Conservation (phyloP, 2,113 vertebrate species). For the Zeus faber region DNA sequence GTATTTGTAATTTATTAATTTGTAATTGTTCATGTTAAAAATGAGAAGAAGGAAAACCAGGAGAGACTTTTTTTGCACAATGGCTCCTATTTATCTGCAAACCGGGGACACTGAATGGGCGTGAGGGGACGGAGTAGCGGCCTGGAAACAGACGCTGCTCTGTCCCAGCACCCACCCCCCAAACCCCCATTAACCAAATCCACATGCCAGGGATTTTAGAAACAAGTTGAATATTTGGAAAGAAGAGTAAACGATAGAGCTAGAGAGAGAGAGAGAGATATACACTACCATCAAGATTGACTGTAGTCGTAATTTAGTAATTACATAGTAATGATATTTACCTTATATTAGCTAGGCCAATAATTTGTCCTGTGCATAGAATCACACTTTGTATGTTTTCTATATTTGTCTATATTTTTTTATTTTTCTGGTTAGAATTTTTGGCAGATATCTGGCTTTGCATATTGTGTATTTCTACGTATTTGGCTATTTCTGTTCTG, state of each 20-base stretch:
- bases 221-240: too few relatives aligned
- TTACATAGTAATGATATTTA: too few relatives aligned
- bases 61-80: constrained; percentile 33
- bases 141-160: constrained; percentile 27
- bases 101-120: constrained; percentile 24
- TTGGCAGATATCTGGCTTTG: too few relatives aligned
- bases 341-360: too few relatives aligned
- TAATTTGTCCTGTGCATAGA: too few relatives aligned
- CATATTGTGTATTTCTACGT: not conserved
- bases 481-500: constrained; percentile 16
- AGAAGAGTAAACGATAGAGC: constrained; percentile 44
- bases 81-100: constrained; percentile 10
- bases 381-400: too few relatives aligned
- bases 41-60: not conserved
- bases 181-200: constrained; percentile 54
- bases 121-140: not conserved
- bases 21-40: too few relatives aligned
- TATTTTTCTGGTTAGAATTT: too few relatives aligned
- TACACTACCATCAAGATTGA: constrained; percentile 21
- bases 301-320: too few relatives aligned
- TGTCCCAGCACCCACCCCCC: constrained; percentile 24
- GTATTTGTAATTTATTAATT: too few relatives aligned
- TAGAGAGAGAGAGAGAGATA: too few relatives aligned
- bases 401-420: too few relatives aligned
- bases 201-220: constrained; percentile 56